These are phyloP conservation scores for Nilaparvata lugens DNA, from an alignment of 1,140 invertebrate species.

Conservation along the genomic window DNA sequence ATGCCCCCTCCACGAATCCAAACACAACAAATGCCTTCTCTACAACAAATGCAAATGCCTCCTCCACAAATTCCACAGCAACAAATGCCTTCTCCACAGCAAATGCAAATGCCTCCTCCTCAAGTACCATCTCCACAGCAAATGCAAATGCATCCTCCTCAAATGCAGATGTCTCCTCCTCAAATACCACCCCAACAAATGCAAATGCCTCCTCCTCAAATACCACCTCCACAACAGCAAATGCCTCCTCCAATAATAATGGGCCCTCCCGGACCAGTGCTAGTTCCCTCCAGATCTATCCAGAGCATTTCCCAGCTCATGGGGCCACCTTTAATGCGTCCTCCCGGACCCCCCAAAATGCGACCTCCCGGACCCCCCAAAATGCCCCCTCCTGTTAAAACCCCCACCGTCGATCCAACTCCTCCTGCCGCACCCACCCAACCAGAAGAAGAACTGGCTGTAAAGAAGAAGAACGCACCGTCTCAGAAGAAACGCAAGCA, in stretches of 20 bases:
- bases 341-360: conserved; percentile 4
- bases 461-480: conserved; percentile 25
- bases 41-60: neutral
- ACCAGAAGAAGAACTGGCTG: conserved; percentile 2
- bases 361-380: neutral
- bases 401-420: neutral
- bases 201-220: neutral
- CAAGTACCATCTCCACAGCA: neutral
- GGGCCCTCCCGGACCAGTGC: conserved; percentile 1
- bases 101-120: neutral
- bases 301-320: too few species aligned
- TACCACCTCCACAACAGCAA: neutral
- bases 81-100: neutral
- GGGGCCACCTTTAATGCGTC: neutral
- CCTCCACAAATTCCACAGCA: neutral
- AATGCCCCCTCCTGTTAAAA: neutral
- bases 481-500: conserved; percentile 25
- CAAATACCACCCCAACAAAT: neutral
- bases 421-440: neutral
- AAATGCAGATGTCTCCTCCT: neutral
- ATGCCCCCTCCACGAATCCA: neutral
- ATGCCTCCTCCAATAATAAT: conserved; percentile 26
- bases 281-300: neutral
- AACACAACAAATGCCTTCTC: too few species aligned
- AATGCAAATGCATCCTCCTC: neutral